Evolutionary conservation across 2,888 invertebrate species (phyloP), one percentile per base, ranked within the genome.

Genomic region (Drosophila meridionalis): DNA sequence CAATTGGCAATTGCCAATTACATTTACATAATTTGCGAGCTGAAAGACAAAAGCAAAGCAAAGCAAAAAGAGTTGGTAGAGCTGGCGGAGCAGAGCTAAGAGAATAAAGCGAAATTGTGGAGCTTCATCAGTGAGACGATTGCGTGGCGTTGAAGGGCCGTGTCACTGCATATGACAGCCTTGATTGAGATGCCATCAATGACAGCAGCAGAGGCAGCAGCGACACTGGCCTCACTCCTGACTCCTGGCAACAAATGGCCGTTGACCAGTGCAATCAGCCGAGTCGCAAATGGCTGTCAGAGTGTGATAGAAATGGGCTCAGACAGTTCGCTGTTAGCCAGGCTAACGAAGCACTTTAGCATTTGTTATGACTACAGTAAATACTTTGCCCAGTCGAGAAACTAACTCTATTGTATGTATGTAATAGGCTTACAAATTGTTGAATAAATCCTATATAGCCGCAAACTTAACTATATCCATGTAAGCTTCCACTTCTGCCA

Each of bases 131-230:
- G 63, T 30, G 14, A 20, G 45, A 47, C 50, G 59, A 47, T 38
- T 66, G 57, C 72, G 72, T 73, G 64, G 69, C 56, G 76, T 20
- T 77, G 67, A 76, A 57, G 60, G 82, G 69, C 47, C 66, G 34
- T 73, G 65, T 79, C 65, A 62, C 69, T 83, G 87, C 73, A 75
- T 87, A 81, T 87, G 84, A 84, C 83, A 87, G 74, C 69, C 85
- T 67, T 85, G 84, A 84, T 84, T 84, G 86, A 84, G 81, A 52
- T 52, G 83, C 87, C 84, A 79, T 87, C 85, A 85, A 79, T 83
- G 84, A 56, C 87, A 78, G 65, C 69, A 50, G 30, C 85, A 78
- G 64, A 64, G 53, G 38, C 45, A 48, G 52, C 36, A 59, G 70
- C 30, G 48, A 28, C 48, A 50, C 50, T 32, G 50, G n/a, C 5